Base-by-base conservation (phyloP, 2,113 vertebrate species). In the Siniperca knerii region DNA sequence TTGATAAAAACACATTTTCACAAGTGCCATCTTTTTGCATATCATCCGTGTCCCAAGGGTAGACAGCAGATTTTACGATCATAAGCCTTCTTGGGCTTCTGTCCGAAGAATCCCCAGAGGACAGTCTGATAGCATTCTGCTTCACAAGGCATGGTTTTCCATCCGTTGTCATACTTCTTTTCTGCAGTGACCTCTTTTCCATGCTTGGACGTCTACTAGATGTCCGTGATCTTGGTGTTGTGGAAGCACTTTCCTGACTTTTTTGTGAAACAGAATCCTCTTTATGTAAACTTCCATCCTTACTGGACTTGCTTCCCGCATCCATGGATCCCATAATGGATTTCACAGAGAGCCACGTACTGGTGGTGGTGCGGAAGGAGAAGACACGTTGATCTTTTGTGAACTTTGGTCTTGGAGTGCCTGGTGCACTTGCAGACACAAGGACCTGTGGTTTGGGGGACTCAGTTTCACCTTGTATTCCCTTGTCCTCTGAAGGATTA, bases 141-240 rank as follows among this genome's bases (percentile, higher is more conserved):
- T 96, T 96, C 3, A 96, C 92, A 23, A 96, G 95, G 44, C 83
- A 92, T 25, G 95, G 95, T 88, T 95, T 95, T 15, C 83, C 89
- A 1, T 95, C 92, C 35, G 64, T 85, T 4, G 93, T 93, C 84
- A 94, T 82, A 61, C 93, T 94, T 87, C 90, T 94, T 86, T 89
- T 94, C 44, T 90, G 92, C 18, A 93, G 75, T 10, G 83, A 50
- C 75, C 78, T 94, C 57, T 80, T 95, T 54, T 91, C 91, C 35
- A 83, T 64, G 74, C 89, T 93, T 65, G 90, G 85, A 72, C 78
- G 90, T 81, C 90, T 89, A 75, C 86, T 86, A 16, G 89, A 89
- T 65, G 80, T 40, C 75, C 82, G 77, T 37, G 68, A 91, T 76
- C 84, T 89, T 16, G 90, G 82, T 52, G 86, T 89, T 40, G 83